Conservation (phyloP, 1,140 invertebrate species). For the Melitaea cinxia region DNA sequence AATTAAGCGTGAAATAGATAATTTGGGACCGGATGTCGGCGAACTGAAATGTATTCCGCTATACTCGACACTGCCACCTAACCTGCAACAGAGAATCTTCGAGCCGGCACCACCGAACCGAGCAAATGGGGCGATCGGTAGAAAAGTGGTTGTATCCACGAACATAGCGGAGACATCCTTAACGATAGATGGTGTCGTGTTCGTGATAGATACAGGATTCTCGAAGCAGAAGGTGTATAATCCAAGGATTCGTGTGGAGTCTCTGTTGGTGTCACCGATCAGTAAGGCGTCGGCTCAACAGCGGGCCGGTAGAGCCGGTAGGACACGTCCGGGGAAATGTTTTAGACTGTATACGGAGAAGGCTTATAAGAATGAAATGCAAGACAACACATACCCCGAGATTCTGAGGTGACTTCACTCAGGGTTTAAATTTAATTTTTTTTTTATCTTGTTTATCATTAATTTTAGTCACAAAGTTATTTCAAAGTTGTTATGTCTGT, state of each 20-base stretch:
- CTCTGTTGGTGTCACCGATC: conserved; percentile 98
- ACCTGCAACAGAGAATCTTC: conserved; percentile 97
- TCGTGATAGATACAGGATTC: conserved; percentile 99
- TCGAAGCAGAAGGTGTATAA: conserved; percentile 93
- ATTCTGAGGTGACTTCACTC: conserved; percentile 86
- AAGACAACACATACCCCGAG: conserved; percentile 99
- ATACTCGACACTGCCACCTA: conserved; percentile 98
- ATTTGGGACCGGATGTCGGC: conserved; percentile 97
- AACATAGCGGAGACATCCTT: conserved; percentile 99
- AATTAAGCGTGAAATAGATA: conserved; percentile 98
- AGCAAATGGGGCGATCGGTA: conserved; percentile 96
- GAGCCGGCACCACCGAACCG: conserved; percentile 96
- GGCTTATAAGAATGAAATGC: conserved; percentile 99
- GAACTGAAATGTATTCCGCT: conserved; percentile 99
- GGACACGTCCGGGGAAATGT: conserved; percentile 98
- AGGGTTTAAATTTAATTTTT: conserved; percentile 27
- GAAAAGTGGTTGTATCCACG: conserved; percentile 98
- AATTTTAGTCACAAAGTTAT: not conserved
- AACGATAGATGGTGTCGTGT: conserved; percentile 99
- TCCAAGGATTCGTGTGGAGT: conserved; percentile 91
- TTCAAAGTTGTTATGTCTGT: too few species aligned
- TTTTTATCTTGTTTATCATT: not conserved
- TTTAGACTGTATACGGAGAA: conserved; percentile 99
- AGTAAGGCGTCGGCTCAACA: conserved; percentile 99
- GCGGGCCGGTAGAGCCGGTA: conserved; percentile 97